Conservation (phyloP, 2,797 vertebrate species). For the Discoglossus pictus region DNA sequence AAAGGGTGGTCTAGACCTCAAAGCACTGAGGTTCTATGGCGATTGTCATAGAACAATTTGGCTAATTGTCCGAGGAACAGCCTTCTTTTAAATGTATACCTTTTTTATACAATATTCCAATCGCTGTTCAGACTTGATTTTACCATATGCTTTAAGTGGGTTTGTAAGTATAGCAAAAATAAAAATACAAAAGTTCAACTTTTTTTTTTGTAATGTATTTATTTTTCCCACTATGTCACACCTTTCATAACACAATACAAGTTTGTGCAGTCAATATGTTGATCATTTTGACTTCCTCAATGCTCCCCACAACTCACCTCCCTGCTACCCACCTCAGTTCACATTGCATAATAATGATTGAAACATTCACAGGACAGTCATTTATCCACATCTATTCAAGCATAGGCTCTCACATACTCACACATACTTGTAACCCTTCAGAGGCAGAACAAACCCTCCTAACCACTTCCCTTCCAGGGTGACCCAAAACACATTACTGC, state of each 20-base stretch:
- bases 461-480: slow-evolving; percentile 16
- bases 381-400: slow-evolving; percentile 33
- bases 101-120: no score
- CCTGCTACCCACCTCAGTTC: slow-evolving; percentile 30
- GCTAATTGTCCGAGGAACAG: no score
- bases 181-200: no score
- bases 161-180: no score
- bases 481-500: slow-evolving; percentile 3
- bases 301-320: slow-evolving; percentile 13
- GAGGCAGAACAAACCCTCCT: slow-evolving; percentile 12
- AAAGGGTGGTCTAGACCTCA: no score
- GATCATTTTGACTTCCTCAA: not conserved
- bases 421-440: slow-evolving; percentile 38
- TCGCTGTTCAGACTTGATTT: no score
- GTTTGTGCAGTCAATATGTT: slow-evolving; percentile 9
- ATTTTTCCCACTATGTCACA: slow-evolving; percentile 32
- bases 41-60: no score
- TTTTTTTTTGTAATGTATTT: slow-evolving; percentile 37
- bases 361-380: slow-evolving; percentile 41
- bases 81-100: no score
- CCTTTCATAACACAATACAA: slow-evolving; percentile 27
- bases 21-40: no score
- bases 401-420: slow-evolving; percentile 17
- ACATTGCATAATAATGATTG: slow-evolving; percentile 46
- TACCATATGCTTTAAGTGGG: no score